These are phyloP conservation scores for Parasteatoda lunata DNA, from an alignment of 2,888 invertebrate genomes.

Conservation along the genomic window DNA sequence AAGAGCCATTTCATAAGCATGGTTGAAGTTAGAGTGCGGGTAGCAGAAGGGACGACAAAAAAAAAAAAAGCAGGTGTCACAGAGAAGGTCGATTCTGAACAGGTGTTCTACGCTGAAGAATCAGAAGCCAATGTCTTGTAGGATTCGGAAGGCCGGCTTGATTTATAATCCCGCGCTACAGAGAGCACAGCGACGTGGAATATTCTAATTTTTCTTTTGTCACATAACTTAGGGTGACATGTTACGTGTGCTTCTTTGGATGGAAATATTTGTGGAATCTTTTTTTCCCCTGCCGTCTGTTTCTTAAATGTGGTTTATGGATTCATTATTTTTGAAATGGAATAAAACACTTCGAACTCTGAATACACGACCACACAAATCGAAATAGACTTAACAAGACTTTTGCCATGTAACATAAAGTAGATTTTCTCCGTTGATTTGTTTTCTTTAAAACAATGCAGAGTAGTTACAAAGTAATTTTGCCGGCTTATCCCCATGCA, in stretches of 20 bases:
- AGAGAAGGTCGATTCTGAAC: not conserved
- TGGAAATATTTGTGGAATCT: not conserved
- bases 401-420: too few species aligned
- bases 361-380: too few species aligned
- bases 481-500: too few species aligned
- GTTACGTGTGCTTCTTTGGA: constrained; percentile 17
- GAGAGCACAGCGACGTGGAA: not conserved
- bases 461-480: too few species aligned
- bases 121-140: not conserved
- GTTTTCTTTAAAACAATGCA: too few species aligned
- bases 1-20: not conserved
- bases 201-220: constrained; percentile 19
- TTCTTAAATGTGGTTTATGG: too few species aligned
- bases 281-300: too few species aligned
- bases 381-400: too few species aligned
- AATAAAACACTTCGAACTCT: too few species aligned
- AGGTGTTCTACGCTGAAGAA: not conserved
- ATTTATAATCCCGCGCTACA: constrained; percentile 35
- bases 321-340: too few species aligned
- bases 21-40: not conserved
- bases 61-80: not conserved
- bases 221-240: constrained; percentile 29
- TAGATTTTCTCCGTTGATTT: too few species aligned
- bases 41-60: not conserved
- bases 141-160: not conserved